Percentiles rank a stretch among this genome's conserved stretches.
Evolutionary conservation across 2,113 vertebrate species (phyloP).

Genomic region (Brachionichthys hirsutus): DNA sequence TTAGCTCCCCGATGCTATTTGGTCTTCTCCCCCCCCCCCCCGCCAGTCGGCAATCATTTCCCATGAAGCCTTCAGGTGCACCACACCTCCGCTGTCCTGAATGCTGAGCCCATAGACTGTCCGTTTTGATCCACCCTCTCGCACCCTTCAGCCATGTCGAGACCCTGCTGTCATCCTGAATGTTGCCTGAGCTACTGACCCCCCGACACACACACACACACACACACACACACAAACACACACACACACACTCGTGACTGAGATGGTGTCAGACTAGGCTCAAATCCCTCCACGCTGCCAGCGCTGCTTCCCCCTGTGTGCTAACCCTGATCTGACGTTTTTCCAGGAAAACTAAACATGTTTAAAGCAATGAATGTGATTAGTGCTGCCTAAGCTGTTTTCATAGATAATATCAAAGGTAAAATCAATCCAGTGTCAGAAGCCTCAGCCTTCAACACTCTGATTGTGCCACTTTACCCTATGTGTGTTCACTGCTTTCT

Average conservation of each 20-base stretch:
- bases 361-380: slow-evolving; percentile 76
- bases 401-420: slow-evolving; percentile 66
- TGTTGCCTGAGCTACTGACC: slow-evolving; percentile 64
- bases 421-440: slow-evolving; percentile 47
- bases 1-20: slow-evolving; percentile 71
- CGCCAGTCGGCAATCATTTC: slow-evolving; percentile 87
- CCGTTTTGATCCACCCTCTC: slow-evolving; percentile 74
- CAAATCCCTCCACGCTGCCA: slow-evolving; percentile 30
- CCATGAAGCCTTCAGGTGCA: slow-evolving; percentile 77
- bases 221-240: background rate
- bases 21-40: slow-evolving; percentile 78
- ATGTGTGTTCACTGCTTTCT: slow-evolving; percentile 23
- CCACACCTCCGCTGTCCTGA: slow-evolving; percentile 39
- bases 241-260: slow-evolving; percentile 17
- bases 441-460: slow-evolving; percentile 6
- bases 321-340: slow-evolving; percentile 41
- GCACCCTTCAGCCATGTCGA: slow-evolving; percentile 73
- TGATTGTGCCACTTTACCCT: slow-evolving; percentile 34
- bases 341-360: slow-evolving; percentile 72
- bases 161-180: slow-evolving; percentile 65
- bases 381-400: slow-evolving; percentile 74
- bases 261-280: slow-evolving; percentile 50
- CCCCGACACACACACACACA: background rate
- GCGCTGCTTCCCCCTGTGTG: no score
- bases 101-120: slow-evolving; percentile 72